phyloP scores from a whole-genome alignment of 1,140 invertebrate genomes.

The Eriocheir sinensis region DNA sequence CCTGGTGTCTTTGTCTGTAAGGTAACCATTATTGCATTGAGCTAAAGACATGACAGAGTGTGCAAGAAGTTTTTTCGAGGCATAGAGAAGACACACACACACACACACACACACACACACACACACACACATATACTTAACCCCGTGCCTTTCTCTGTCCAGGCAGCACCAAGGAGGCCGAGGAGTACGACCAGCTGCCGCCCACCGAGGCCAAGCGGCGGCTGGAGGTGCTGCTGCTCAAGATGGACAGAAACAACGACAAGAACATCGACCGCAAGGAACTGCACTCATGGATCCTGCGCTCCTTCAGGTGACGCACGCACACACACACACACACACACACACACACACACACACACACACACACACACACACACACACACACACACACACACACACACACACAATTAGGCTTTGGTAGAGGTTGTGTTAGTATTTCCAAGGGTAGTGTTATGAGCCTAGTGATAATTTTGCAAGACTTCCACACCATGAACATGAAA shows the following conservation, averaged over 20 bases:
- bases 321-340: neutral
- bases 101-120: neutral
- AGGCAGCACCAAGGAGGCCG: constrained; percentile 95
- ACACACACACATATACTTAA: neutral
- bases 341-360: too few species aligned
- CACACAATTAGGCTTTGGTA: neutral
- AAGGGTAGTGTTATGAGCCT: too few species aligned
- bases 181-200: constrained; percentile 94
- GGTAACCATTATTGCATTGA: too few species aligned
- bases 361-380: too few species aligned
- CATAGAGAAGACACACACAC: neutral
- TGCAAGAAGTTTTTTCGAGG: neutral
- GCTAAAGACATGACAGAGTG: neutral
- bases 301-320: constrained; percentile 88
- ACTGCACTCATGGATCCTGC: constrained; percentile 94
- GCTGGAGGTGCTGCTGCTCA: constrained; percentile 89
- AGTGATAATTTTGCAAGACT: too few species aligned
- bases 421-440: too few species aligned
- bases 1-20: too few species aligned
- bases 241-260: constrained; percentile 93
- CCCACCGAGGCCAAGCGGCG: constrained; percentile 93
- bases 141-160: constrained; percentile 79
- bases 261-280: constrained; percentile 92
- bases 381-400: too few species aligned
- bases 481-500: too few species aligned